Percentiles rank a stretch among this genome's conserved stretches.
Conservation (phyloP, 2,113 vertebrate species). For the Paralichthys olivaceus region DNA sequence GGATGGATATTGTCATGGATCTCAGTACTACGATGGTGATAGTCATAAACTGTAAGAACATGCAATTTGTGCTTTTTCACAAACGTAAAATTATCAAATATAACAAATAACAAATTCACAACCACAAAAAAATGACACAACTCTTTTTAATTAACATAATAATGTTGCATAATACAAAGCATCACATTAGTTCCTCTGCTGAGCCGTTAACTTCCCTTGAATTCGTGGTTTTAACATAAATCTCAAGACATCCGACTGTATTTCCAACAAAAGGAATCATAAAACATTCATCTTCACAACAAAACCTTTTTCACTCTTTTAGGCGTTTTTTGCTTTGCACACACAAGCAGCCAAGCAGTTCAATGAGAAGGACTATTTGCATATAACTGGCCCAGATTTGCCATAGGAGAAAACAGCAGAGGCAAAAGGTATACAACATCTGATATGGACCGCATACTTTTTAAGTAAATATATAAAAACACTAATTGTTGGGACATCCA, state of each 20-base stretch:
- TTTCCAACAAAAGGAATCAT: constrained; percentile 38
- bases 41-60: neutral
- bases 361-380: constrained; percentile 58
- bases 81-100: too few species aligned
- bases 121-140: neutral
- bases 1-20: too few species aligned
- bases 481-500: constrained; percentile 69
- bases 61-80: neutral
- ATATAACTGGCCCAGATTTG: constrained; percentile 79
- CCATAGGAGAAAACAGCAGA: constrained; percentile 72
- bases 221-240: constrained; percentile 26
- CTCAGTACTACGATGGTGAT: too few species aligned
- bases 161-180: constrained; percentile 55
- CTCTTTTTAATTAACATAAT: constrained; percentile 59
- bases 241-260: constrained; percentile 30
- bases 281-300: constrained; percentile 29
- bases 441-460: constrained; percentile 73
- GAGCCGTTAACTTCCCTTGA: constrained; percentile 26
- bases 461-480: constrained; percentile 74
- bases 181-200: constrained; percentile 41
- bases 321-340: constrained; percentile 31
- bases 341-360: constrained; percentile 63
- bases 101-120: neutral
- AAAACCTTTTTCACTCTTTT: constrained; percentile 29
- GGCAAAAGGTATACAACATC: constrained; percentile 74